These are phyloP conservation scores for Athalia circularis DNA, from an alignment of 2,888 invertebrate species.

Conservation along the genomic window DNA sequence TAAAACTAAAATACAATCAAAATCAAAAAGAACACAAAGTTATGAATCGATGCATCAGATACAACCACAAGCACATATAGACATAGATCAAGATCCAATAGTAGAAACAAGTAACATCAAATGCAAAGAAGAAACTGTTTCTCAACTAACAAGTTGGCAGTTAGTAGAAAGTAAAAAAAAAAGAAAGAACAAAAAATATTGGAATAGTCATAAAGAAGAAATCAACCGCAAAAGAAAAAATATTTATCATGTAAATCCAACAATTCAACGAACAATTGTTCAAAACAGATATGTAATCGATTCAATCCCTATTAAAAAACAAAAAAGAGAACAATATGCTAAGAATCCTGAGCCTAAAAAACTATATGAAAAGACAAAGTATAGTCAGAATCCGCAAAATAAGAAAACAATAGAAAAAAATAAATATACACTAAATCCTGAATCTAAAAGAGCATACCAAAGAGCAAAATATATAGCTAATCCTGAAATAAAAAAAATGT, in stretches of 20 bases:
- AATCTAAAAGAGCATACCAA: background rate
- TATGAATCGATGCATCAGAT: too few relatives aligned
- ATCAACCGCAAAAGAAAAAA: background rate
- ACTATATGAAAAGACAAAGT: constrained; percentile 5
- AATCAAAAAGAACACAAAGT: too few relatives aligned
- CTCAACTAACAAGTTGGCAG: too few relatives aligned
- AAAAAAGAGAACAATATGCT: background rate
- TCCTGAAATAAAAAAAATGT: constrained; percentile 1
- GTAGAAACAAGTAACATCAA: too few relatives aligned
- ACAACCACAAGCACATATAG: too few relatives aligned
- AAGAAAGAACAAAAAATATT: too few relatives aligned
- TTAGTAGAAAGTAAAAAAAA: too few relatives aligned
- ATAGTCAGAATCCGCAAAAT: background rate
- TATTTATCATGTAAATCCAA: background rate
- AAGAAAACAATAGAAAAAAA: background rate
- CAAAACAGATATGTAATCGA: too few relatives aligned
- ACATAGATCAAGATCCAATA: too few relatives aligned
- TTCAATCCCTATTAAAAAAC: background rate
- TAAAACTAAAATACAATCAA: too few relatives aligned
- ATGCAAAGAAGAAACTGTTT: too few relatives aligned
- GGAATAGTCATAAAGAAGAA: background rate
- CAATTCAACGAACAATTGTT: background rate
- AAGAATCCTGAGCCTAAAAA: background rate
- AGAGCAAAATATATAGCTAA: background rate
- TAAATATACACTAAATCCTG: background rate